Conservation (phyloP, 2,113 vertebrate species). For the Fukomys damarensis region DNA sequence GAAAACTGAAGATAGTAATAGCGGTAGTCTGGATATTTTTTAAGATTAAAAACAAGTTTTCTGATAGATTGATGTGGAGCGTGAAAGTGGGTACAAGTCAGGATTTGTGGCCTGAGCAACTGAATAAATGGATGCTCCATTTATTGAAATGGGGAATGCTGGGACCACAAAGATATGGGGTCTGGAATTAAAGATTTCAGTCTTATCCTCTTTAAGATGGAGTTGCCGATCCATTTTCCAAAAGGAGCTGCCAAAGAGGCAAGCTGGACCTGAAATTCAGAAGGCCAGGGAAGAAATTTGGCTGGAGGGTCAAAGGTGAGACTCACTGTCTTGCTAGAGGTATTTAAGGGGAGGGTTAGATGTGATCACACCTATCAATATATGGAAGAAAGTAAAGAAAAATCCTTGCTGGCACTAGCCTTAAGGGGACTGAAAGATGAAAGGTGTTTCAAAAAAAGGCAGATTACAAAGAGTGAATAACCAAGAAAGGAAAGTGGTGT, state of each 20-base stretch:
- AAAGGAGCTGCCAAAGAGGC: neutral
- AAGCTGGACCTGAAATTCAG: neutral
- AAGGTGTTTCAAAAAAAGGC: neutral
- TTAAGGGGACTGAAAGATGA: neutral
- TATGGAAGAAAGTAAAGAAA: neutral
- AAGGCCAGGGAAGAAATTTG: neutral
- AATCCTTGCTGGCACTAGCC: neutral
- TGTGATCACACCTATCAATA: neutral
- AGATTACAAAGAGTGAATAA: neutral
- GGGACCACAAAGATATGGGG: neutral
- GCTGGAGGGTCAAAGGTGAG: neutral
- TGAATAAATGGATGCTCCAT: neutral
- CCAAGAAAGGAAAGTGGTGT: neutral
- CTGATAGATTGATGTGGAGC: neutral
- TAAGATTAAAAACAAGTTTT: neutral
- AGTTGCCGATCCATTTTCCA: neutral
- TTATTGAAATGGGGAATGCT: neutral
- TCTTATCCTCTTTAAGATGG: neutral
- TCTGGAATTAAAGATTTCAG: neutral
- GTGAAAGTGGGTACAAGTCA: neutral
- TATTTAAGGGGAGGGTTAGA: neutral
- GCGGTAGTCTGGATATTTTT: neutral
- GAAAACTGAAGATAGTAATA: neutral
- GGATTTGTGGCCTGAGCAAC: neutral
- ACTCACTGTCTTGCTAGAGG: neutral